Percentiles rank a stretch among this genome's conserved stretches.
phyloP scores from a whole-genome alignment of 2,888 invertebrate species.

The Drosophila nigricruria region DNA sequence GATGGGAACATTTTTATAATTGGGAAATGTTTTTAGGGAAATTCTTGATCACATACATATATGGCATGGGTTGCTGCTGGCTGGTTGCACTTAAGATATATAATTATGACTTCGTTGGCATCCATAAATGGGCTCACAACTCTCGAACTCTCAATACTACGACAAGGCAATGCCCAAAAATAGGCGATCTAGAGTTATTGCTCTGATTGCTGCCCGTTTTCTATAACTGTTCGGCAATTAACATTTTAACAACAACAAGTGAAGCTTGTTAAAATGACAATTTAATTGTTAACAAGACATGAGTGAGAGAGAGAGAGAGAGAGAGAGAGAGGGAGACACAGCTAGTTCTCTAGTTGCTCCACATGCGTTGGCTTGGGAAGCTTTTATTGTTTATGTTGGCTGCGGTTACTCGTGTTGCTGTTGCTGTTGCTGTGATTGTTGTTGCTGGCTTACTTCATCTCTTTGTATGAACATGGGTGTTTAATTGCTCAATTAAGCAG shows the following conservation, averaged over 20 bases:
- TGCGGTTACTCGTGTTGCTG: slow-evolving; percentile 17
- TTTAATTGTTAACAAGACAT: slow-evolving; percentile 82
- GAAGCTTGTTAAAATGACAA: slow-evolving; percentile 83
- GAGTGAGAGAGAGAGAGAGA: slow-evolving; percentile 22
- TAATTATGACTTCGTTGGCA: slow-evolving; percentile 68
- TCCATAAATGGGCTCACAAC: slow-evolving; percentile 46
- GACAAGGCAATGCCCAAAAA: slow-evolving; percentile 77
- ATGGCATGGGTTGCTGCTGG: slow-evolving; percentile 26
- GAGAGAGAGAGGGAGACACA: slow-evolving; percentile 3
- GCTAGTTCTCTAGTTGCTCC: slow-evolving; percentile 63
- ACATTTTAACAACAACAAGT: slow-evolving; percentile 76
- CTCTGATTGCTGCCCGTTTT: slow-evolving; percentile 75
- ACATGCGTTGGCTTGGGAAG: slow-evolving; percentile 76
- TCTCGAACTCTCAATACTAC: slow-evolving; percentile 39
- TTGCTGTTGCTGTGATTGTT: slow-evolving; percentile 21
- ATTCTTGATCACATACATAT: slow-evolving; percentile 12
- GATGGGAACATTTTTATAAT: slow-evolving; percentile 1
- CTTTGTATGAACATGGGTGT: slow-evolving; percentile 76
- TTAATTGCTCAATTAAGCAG: slow-evolving; percentile 83
- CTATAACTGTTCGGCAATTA: slow-evolving; percentile 83
- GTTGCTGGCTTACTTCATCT: slow-evolving; percentile 43
- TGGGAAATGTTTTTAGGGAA: slow-evolving; percentile 27
- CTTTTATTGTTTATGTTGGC: slow-evolving; percentile 51
- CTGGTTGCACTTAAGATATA: slow-evolving; percentile 38
- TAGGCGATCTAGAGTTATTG: slow-evolving; percentile 60